Evolutionary conservation across 1,140 invertebrate genomes (phyloP), one percentile per base, ranked within the genome.

Genomic region (Antheraea mylitta): DNA sequence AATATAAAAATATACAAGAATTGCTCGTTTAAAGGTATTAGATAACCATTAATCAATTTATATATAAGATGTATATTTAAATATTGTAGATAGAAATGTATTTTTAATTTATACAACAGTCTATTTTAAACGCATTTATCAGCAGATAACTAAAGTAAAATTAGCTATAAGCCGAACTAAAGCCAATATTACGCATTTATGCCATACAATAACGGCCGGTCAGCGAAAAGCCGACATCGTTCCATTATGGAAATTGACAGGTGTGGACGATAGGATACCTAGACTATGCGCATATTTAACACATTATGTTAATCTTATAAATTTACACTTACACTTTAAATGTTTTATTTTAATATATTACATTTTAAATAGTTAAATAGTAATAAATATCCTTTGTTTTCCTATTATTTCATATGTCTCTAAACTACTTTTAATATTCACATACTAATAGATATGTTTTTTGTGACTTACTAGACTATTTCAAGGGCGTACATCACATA

Each of bases 221-320:
- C 80, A 85, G 80, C 77, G 75, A 70, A 77, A 75, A 74, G 69
- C 73, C 74, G 70, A 63, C 72, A 70, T 69, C 75, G 66, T 70
- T 82, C 79, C 83, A 86, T 88, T 88, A 88, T 86, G 80, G 76
- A 88, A 86, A 88, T 86, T 86, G 84, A 79, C 83, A 81, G 75
- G 79, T 74, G 64, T 36, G 72, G 77, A 61, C 73, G 67, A 71
- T 59, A 68, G 67, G 70, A 58, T 70, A 69, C 38, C 68, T 71
- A 76, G 59, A 75, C 59, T 69, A 70, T 59, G 30, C 53, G 11
- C 37, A 30, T 58, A 58, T 66, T 53, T 53, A 53, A 13, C 45
- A 53, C 45, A 53, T 53, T 53, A 53, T 53, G 38, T 42, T 42
- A 42, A 42, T 42, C 7, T 42, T 42, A 42, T 42, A 42, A 42